phyloP scores from a whole-genome alignment of 2,888 invertebrate species.

The Athalia circularis region DNA sequence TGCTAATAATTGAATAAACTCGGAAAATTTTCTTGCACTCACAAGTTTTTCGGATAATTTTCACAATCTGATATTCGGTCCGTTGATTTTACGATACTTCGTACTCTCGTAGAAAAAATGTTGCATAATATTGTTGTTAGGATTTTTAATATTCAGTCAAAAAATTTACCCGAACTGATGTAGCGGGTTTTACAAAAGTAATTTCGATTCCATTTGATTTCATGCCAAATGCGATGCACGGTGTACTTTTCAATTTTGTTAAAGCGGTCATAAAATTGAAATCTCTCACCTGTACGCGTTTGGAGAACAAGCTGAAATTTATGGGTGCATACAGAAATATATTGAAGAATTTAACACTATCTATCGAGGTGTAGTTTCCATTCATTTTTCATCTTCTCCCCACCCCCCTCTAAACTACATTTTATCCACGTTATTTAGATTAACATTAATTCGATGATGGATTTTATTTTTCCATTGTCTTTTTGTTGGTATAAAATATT shows the following conservation, averaged over 20 bases:
- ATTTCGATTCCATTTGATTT: constrained; percentile 20
- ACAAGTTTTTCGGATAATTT: constrained; percentile 19
- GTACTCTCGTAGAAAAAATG: not conserved
- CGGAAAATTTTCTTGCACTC: constrained; percentile 4
- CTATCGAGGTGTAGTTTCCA: constrained; percentile 4
- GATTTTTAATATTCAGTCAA: not conserved
- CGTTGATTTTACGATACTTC: constrained; percentile 2
- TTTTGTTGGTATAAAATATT: not conserved
- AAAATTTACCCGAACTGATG: not conserved
- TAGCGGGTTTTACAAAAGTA: too few relatives aligned
- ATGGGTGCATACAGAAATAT: not conserved
- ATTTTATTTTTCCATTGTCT: not conserved
- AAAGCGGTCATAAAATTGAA: constrained; percentile 46
- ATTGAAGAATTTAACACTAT: constrained; percentile 2
- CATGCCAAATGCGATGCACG: constrained; percentile 12
- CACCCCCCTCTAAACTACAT: not conserved
- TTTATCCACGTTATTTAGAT: not conserved
- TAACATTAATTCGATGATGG: not conserved
- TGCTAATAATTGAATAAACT: not conserved
- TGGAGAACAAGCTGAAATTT: not conserved
- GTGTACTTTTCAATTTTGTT: constrained; percentile 38
- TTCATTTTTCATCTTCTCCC: not conserved
- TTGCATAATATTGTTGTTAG: not conserved
- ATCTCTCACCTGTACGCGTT: not conserved
- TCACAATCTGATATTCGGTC: not conserved